Evolutionary conservation across 2,113 vertebrate species (phyloP).

Genomic region (Charina bottae): DNA sequence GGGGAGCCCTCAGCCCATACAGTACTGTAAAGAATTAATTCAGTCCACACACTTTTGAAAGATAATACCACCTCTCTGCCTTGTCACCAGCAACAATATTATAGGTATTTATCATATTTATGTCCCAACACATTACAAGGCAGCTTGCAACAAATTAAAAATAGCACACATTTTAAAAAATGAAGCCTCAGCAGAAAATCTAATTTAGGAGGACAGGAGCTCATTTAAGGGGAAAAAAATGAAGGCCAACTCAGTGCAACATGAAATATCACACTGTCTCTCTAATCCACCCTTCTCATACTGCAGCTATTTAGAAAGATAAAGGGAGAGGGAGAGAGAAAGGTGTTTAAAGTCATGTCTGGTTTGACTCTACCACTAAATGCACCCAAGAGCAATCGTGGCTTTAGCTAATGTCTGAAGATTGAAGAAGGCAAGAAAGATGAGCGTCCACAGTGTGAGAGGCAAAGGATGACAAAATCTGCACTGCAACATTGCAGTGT

Average conservation of each 20-base stretch:
- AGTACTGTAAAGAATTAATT: neutral
- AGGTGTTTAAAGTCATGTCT: neutral
- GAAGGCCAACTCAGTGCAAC: neutral
- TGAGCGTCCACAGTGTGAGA: neutral
- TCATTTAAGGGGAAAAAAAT: neutral
- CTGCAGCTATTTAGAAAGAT: neutral
- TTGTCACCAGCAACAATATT: neutral
- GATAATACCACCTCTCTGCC: neutral
- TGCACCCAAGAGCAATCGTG: neutral
- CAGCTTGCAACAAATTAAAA: neutral
- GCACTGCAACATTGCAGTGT: neutral
- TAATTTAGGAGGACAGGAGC: neutral
- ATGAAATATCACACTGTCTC: neutral
- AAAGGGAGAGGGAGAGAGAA: neutral
- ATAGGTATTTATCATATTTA: conserved; percentile 3
- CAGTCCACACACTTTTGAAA: neutral
- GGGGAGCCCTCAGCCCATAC: neutral
- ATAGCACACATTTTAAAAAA: neutral
- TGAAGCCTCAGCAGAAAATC: neutral
- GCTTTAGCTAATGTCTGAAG: neutral
- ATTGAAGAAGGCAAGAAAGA: neutral
- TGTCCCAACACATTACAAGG: neutral
- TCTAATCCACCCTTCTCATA: neutral
- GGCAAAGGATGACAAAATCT: neutral
- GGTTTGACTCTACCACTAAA: neutral